Evolutionary conservation across 2,113 vertebrate genomes (phyloP).

Genomic region (Paracanthobrama guichenoti): DNA sequence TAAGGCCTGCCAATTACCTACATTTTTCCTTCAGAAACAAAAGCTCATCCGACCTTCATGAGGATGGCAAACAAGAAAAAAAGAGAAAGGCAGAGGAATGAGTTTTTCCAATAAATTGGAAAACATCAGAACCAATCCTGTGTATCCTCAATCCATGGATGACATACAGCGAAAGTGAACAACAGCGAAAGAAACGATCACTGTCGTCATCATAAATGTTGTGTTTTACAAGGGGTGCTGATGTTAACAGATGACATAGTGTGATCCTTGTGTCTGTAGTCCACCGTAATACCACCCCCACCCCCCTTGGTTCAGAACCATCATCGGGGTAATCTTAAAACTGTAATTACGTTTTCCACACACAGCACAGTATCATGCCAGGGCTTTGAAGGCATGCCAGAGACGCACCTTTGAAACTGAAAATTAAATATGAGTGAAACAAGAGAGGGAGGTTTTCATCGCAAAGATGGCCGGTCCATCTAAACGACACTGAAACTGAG

Average conservation of each 20-base stretch:
- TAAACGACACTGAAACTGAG: slow-evolving; percentile 17
- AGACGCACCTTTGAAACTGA: slow-evolving; percentile 51
- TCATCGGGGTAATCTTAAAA: slow-evolving; percentile 49
- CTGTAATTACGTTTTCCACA: slow-evolving; percentile 44
- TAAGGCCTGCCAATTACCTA: slow-evolving; percentile 45
- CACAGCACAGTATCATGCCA: slow-evolving; percentile 38
- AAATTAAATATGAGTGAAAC: slow-evolving; percentile 49
- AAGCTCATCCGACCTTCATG: slow-evolving; percentile 4
- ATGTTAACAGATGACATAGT: slow-evolving; percentile 22
- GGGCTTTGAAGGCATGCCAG: slow-evolving; percentile 53
- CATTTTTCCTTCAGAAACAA: slow-evolving; percentile 25
- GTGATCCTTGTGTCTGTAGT: not conserved
- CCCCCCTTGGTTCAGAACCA: slow-evolving; percentile 19
- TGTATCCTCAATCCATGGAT: not conserved
- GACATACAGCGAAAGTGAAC: slow-evolving; percentile 9
- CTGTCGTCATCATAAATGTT: not conserved
- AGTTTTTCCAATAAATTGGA: slow-evolving; percentile 26
- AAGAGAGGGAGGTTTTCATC: slow-evolving; percentile 19
- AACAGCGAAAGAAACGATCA: not conserved
- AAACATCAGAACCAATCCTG: not conserved
- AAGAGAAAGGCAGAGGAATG: slow-evolving; percentile 1
- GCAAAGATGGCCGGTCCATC: not conserved
- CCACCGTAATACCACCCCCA: not conserved
- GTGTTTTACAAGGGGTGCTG: slow-evolving; percentile 20
- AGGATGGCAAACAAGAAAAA: slow-evolving; percentile 9